Percentiles rank a stretch among this genome's conserved stretches.
Conservation (phyloP, 2,113 vertebrate genomes). For the Elephantulus edwardii region DNA sequence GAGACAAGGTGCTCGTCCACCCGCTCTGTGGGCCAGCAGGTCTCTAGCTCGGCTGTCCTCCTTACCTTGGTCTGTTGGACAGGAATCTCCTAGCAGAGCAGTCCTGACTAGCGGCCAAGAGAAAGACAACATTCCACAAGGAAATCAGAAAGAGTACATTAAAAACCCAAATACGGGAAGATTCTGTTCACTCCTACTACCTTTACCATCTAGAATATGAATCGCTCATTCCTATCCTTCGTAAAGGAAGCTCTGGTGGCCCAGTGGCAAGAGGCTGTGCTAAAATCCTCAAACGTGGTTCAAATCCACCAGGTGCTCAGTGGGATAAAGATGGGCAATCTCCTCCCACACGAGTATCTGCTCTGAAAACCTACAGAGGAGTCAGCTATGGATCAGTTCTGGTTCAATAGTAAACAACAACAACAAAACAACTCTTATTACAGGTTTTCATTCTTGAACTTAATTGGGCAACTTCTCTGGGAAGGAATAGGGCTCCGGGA, state of each 20-base stretch:
- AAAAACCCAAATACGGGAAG: not conserved
- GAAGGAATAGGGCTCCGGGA: not conserved
- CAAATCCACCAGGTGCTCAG: too few relatives aligned
- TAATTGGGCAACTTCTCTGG: not conserved
- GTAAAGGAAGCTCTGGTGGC: too few relatives aligned
- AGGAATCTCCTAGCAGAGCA: not conserved
- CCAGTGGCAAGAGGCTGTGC: too few relatives aligned
- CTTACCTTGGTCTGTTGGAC: slow-evolving; percentile 39
- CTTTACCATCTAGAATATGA: not conserved
- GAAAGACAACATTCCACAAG: slow-evolving; percentile 20
- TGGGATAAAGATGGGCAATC: too few relatives aligned
- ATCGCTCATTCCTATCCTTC: not conserved
- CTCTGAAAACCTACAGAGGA: too few relatives aligned
- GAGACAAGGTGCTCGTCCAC: not conserved
- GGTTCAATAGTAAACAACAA: too few relatives aligned
- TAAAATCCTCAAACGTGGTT: too few relatives aligned
- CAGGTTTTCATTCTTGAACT: not conserved
- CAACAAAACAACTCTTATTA: too few relatives aligned
- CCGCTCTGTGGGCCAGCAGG: not conserved
- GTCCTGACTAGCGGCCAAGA: slow-evolving; percentile 5
- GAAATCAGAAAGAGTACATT: slow-evolving; percentile 10
- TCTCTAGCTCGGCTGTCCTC: not conserved
- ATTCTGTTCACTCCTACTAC: not conserved
- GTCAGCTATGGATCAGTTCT: too few relatives aligned
- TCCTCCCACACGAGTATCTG: too few relatives aligned